Evolutionary conservation across 2,113 vertebrate genomes (phyloP).

Genomic region (Malurus alboscapulatus): DNA sequence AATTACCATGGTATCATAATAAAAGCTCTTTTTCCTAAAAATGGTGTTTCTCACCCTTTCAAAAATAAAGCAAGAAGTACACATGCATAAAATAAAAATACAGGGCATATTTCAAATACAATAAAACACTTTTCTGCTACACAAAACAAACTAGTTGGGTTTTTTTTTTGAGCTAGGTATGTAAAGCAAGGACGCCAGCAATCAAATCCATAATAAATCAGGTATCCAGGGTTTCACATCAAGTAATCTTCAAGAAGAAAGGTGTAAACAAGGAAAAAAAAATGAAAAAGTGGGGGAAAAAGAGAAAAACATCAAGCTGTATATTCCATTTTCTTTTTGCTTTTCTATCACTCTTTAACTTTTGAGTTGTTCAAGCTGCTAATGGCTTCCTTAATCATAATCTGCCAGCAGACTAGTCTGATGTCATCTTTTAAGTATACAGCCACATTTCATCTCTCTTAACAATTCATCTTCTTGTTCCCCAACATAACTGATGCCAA

Average conservation of each 20-base stretch:
- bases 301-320: background rate
- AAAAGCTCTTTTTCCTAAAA: background rate
- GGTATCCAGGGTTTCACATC: background rate
- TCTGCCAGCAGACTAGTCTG: background rate
- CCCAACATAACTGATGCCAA: background rate
- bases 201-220: background rate
- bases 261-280: accelerated
- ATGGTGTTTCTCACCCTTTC: background rate
- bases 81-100: background rate
- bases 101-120: background rate
- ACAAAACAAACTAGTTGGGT: background rate
- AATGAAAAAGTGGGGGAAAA: background rate
- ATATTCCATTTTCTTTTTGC: background rate
- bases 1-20: background rate
- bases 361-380: background rate
- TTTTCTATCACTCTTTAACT: background rate
- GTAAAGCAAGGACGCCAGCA: background rate
- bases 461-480: background rate
- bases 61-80: background rate
- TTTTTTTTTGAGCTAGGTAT: background rate
- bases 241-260: background rate
- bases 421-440: background rate
- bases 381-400: background rate
- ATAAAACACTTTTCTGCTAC: background rate
- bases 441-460: background rate